phyloP scores from a whole-genome alignment of 2,113 vertebrate genomes.

The Vidua chalybeata region DNA sequence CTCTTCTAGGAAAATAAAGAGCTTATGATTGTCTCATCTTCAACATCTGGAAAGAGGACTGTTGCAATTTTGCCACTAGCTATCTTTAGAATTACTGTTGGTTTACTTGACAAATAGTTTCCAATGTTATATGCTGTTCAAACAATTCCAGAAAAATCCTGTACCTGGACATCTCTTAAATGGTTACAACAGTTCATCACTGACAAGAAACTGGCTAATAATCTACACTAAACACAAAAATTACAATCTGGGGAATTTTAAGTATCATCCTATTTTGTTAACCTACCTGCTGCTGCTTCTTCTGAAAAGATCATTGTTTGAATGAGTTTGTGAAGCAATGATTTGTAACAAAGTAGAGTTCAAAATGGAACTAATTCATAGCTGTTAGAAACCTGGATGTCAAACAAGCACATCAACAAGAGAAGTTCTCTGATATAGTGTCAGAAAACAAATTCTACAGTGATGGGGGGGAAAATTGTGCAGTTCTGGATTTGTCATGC shows the following conservation, averaged over 20 bases:
- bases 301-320: not conserved
- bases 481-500: not conserved
- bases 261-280: not conserved
- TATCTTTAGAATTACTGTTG: not conserved
- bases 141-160: not conserved
- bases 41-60: not conserved
- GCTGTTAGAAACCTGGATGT: not conserved
- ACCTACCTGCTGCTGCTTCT: not conserved
- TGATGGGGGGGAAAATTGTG: not conserved
- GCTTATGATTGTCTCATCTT: not conserved
- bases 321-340: not conserved
- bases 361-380: not conserved
- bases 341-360: not conserved
- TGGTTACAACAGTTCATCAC: not conserved
- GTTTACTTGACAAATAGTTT: not conserved
- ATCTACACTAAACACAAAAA: not conserved
- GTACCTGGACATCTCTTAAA: not conserved
- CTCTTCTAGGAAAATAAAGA: not conserved
- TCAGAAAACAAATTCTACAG: not conserved
- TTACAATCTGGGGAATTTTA: not conserved
- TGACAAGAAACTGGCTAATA: not conserved
- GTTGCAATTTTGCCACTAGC: not conserved
- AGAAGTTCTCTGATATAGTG: not conserved
- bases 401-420: not conserved
- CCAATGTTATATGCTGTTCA: not conserved